Evolutionary conservation across 1,140 invertebrate genomes (phyloP).

Genomic region (Diuraphis noxia): DNA sequence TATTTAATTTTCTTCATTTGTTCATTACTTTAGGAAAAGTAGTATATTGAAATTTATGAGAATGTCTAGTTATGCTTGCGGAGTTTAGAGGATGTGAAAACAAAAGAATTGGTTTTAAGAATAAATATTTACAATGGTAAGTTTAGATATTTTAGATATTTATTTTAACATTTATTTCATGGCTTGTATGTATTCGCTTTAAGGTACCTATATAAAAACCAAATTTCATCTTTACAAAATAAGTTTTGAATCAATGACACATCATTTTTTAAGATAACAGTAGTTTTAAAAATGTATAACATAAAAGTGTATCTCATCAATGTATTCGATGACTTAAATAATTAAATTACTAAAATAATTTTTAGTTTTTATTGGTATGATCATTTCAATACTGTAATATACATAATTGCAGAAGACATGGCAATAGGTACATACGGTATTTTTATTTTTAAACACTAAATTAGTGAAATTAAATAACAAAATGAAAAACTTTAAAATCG

Average conservation of each 20-base stretch:
- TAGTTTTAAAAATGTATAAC: background rate
- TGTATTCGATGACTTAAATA: too few relatives aligned
- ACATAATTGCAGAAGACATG: background rate
- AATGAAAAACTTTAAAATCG: too few relatives aligned
- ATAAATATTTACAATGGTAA: background rate
- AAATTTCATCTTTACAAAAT: background rate
- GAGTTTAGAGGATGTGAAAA: background rate
- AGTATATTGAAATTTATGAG: background rate
- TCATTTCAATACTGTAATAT: background rate
- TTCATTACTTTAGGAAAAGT: background rate
- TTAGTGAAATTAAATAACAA: background rate
- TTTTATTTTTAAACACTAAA: background rate
- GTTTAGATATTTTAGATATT: background rate
- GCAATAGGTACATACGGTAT: background rate
- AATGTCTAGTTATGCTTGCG: background rate
- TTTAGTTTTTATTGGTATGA: background rate
- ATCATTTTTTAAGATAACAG: background rate
- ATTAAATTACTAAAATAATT: background rate
- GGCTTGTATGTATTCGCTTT: background rate
- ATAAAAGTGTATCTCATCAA: too few relatives aligned
- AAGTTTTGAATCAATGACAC: background rate
- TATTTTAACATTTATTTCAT: background rate
- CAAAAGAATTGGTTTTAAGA: background rate
- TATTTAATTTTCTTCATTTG: background rate
- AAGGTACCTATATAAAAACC: background rate